Evolutionary conservation across 2,797 vertebrate species (phyloP), one percentile per base, ranked within the genome.

Genomic region (Girardinus metallicus): DNA sequence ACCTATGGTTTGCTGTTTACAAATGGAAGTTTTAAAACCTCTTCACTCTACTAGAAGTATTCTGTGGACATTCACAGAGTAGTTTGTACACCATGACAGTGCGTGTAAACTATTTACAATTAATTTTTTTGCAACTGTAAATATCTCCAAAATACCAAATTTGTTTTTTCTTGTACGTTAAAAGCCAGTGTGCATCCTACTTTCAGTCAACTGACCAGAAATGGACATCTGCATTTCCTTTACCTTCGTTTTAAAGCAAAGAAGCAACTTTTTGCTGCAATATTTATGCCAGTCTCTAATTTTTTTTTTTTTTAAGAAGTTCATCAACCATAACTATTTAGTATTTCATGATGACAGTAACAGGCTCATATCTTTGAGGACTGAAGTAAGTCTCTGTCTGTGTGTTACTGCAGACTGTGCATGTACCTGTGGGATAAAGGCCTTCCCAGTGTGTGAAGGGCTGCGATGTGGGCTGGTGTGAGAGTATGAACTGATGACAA

Each of bases 401-500:
- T 46, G 41, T 49, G 26, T 68, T 11, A 43, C 5, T 57, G 4
- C 5, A 11, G 70, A 29, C 31, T 53, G 29, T 77, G 51, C 23
- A 53, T 53, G 15, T 93, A 95, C 95, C 93, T 93, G 73, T 92
- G 74, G 60, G 83, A 84, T 1, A 29, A n/a, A 4, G 87, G 90
- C 7, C 87, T 46, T 73, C 94, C 92, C 78, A 96, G 43, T 7
- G 77, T 66, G 66, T 93, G 84, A 53, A 96, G 76, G 49, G 79
- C 78, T 3, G 92, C 11, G 21, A 95, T 72, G 62, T 95, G 91
- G 39, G 77, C 86, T 62, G 94, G 93, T 66, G 74, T 89, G 47
- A 96, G 89, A 57, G 89, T 16, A 68, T 95, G 89, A 89, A 94
- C 95, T 95, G 86, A 80, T 74, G 70, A 55, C 78, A 66, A 81